Conservation (phyloP, 2,113 vertebrate species). For the Thermophis baileyi region DNA sequence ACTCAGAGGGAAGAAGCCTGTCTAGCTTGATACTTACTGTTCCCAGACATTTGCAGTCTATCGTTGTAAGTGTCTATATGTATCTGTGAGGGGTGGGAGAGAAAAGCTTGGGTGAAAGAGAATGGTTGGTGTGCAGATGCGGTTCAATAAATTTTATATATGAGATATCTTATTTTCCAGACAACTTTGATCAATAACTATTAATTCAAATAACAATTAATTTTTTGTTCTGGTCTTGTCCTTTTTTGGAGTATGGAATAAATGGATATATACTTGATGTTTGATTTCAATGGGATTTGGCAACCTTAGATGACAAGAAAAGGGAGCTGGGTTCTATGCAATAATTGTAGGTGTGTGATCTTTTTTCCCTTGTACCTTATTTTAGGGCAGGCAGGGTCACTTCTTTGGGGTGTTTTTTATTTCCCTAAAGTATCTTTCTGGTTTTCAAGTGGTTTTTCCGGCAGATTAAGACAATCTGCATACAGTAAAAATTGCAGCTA, state of each 20-base stretch:
- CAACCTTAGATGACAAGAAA: background rate
- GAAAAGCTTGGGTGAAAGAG: background rate
- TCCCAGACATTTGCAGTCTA: background rate
- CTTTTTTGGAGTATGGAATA: background rate
- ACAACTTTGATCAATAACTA: background rate
- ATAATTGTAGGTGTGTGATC: background rate
- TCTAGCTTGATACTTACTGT: background rate
- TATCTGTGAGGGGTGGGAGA: background rate
- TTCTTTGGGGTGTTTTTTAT: background rate
- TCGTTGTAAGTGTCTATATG: background rate
- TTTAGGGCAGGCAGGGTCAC: background rate
- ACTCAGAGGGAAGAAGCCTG: background rate
- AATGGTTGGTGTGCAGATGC: background rate
- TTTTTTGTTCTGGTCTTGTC: background rate
- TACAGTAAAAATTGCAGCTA: background rate
- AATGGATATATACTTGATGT: background rate
- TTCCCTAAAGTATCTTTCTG: background rate
- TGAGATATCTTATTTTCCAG: background rate
- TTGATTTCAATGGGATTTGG: background rate
- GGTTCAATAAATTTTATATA: background rate
- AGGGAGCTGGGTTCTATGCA: background rate
- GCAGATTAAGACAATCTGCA: background rate
- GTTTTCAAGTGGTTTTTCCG: background rate
- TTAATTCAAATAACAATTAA: background rate
- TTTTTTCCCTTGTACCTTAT: background rate